Evolutionary conservation across 2,797 vertebrate species (phyloP), one percentile per base, ranked within the genome.

Genomic region (Babyrousa celebensis): DNA sequence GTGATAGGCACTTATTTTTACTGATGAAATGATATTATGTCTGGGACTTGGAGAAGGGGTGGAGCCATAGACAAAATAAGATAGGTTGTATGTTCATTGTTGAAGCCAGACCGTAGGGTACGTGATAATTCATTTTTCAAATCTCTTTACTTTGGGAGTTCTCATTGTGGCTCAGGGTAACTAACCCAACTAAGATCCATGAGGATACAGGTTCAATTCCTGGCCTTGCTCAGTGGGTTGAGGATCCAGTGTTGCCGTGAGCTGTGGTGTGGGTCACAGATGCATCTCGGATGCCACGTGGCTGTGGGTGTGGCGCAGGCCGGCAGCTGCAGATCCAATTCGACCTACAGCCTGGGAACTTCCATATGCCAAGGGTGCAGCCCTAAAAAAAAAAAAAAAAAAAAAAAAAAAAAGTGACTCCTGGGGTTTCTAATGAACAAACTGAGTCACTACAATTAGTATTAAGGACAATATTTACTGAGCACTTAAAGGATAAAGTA

Each of bases 361-460:
- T 48, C 43, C 43, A 48, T 48, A 48, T 48, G 43, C 43, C 43
- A 48, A 48, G 43, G 43, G 43, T 48, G 43, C 6, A 48, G 43
- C 43, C 43, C 43, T 48, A 48, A 48, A 48, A 48, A 48, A 48
- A 48, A 6, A 48, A 48, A 6, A 63, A 6, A 86, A 15, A 97
- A 63, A 36, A 36, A 96, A 70, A 94, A 78, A 92, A 6, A 86
- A 15, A 97, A 63, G 74, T 56, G 29, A 74, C 10, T 52, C 78
- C 89, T 54, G 48, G 32, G 48, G 21, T 78, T 94, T 88, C 74
- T 67, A 75, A 58, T 75, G n/a, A 67, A 67, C 48, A 48, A 91
- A 89, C 18, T 48, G 40, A 90, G 21, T n/a, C 71, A 74, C 63
- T 67, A 27, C 56, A 92, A 87, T 72, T 65, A 89, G 58, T 86